These are phyloP conservation scores for Mamestra configurata DNA, from an alignment of 1,140 invertebrate genomes.

Conservation along the genomic window DNA sequence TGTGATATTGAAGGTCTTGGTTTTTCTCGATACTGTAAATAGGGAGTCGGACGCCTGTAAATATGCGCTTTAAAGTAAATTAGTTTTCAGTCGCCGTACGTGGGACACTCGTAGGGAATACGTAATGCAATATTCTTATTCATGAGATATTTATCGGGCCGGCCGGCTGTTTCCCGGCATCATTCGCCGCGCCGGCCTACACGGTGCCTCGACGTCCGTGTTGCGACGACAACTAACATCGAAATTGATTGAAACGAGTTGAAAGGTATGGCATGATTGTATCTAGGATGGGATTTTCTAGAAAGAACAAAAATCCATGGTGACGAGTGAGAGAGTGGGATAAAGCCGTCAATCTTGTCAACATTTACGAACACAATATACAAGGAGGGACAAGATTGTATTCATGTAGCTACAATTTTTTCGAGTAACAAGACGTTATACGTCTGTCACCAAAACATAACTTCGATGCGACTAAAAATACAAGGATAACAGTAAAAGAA, in stretches of 20 bases:
- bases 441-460: too few relatives aligned
- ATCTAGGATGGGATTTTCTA: too few relatives aligned
- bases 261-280: too few relatives aligned
- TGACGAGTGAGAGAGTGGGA: too few relatives aligned
- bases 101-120: slow-evolving; percentile 59
- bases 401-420: too few relatives aligned
- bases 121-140: slow-evolving; percentile 78
- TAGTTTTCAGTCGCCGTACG: slow-evolving; percentile 57
- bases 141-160: slow-evolving; percentile 73
- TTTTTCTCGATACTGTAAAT: not conserved
- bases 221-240: slow-evolving; percentile 4
- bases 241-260: slow-evolving; percentile 32
- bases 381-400: too few relatives aligned
- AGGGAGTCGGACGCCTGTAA: slow-evolving; percentile 7
- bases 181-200: not conserved
- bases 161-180: slow-evolving; percentile 30
- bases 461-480: not conserved
- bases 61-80: slow-evolving; percentile 57
- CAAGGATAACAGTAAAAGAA: not conserved
- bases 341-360: too few relatives aligned
- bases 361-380: too few relatives aligned
- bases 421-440: too few relatives aligned
- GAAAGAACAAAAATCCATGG: too few relatives aligned
- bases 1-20: not conserved
- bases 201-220: not conserved